Evolutionary conservation across 2,888 invertebrate genomes (phyloP).

Genomic region (Fragum whitleyi): DNA sequence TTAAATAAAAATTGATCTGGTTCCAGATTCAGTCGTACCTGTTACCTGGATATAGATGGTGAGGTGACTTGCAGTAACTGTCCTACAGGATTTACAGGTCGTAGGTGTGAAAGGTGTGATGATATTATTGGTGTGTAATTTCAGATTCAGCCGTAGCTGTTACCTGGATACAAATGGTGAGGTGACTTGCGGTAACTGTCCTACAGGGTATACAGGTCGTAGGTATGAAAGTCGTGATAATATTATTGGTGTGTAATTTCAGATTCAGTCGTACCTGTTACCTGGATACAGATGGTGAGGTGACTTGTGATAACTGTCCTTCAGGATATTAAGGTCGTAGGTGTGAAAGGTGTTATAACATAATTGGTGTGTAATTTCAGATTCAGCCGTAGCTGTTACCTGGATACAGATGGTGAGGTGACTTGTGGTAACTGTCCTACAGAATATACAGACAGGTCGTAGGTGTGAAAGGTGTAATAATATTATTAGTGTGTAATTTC

Average conservation of each 20-base stretch:
- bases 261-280: no score
- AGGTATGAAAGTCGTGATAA: conserved; percentile 93
- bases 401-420: conserved; percentile 90
- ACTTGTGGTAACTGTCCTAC: conserved; percentile 91
- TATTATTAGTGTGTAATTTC: no score
- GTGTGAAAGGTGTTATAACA: conserved; percentile 93
- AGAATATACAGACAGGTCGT: conserved; percentile 94
- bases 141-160: no score
- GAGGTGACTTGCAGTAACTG: conserved; percentile 92
- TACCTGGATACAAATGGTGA: conserved; percentile 90
- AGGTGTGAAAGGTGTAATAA: conserved; percentile 93
- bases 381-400: no score
- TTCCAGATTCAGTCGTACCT: no score
- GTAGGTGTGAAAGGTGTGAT: conserved; percentile 93
- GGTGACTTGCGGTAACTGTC: conserved; percentile 92
- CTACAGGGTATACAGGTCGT: conserved; percentile 93
- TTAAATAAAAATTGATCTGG: no score
- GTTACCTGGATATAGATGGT: conserved; percentile 90
- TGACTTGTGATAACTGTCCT: conserved; percentile 92
- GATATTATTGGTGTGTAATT: no score
- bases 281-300: conserved; percentile 90
- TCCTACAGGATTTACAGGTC: conserved; percentile 93
- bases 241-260: no score
- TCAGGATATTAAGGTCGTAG: conserved; percentile 93
- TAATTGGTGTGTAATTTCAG: no score